A percentile compares a stretch with the other conserved stretches of the same genome.
These are phyloP conservation scores for Hesperophylax magnus DNA, from an alignment of 1,140 invertebrate species.

Conservation along the genomic window DNA sequence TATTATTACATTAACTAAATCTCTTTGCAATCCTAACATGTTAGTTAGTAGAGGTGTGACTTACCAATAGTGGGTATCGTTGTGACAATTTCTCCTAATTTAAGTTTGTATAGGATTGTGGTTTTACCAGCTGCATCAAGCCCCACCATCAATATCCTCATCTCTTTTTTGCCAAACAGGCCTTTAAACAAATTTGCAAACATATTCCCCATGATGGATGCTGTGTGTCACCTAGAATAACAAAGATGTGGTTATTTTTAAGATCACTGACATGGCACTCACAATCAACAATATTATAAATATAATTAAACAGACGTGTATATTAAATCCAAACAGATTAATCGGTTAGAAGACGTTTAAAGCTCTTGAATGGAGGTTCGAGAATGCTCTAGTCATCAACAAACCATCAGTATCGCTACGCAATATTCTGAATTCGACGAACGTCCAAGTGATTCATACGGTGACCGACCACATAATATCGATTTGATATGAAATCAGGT, in stretches of 20 bases:
- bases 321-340: no score
- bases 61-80: constrained; percentile 99
- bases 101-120: constrained; percentile 99
- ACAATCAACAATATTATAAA: no score
- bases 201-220: constrained; percentile 85
- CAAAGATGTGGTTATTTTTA: constrained; percentile 36
- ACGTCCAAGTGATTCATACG: constrained; percentile 45
- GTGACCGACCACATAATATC: constrained; percentile 45
- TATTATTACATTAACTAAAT: no score
- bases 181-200: constrained; percentile 93
- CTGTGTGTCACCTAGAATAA: constrained; percentile 62
- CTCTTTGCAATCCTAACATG: not conserved
- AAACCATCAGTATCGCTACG: constrained; percentile 20
- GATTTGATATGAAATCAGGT: constrained; percentile 43
- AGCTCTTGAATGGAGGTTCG: no score
- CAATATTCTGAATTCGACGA: constrained; percentile 42
- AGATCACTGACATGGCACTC: constrained; percentile 36
- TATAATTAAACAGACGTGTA: no score
- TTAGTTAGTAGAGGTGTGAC: constrained; percentile 53
- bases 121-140: constrained; percentile 99
- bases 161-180: constrained; percentile 98
- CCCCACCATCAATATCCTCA: constrained; percentile 98
- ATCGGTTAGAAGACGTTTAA: no score
- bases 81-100: constrained; percentile 99
- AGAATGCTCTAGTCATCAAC: not conserved